A percentile compares a stretch with the other conserved stretches of the same genome.
Evolutionary conservation across 2,113 vertebrate species (phyloP).

Genomic region (Pampusana beccarii): DNA sequence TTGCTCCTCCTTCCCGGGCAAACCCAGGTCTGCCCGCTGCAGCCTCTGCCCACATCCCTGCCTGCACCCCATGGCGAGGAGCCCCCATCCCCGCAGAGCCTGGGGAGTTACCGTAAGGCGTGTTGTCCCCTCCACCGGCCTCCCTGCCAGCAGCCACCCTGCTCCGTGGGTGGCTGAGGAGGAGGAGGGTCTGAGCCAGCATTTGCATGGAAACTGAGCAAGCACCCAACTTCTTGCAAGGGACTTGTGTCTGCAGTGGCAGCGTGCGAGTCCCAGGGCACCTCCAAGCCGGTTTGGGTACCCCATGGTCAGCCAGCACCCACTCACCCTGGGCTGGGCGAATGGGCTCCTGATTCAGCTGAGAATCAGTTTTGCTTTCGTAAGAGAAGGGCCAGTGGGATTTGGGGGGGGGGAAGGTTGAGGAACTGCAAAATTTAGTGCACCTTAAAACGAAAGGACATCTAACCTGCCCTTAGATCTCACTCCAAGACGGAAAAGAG

Average conservation of each 20-base stretch:
- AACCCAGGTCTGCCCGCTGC: neutral
- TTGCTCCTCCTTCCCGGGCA: neutral
- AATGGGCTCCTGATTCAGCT: rapidly evolving
- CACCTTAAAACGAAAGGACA: slow-evolving; percentile 55
- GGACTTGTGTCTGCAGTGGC: neutral
- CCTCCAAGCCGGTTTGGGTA: neutral
- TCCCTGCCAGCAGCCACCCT: neutral
- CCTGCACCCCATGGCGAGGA: rapidly evolving
- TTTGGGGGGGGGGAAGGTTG: neutral
- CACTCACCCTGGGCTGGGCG: neutral
- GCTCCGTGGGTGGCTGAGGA: neutral
- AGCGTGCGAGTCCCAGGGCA: neutral
- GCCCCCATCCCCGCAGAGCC: neutral
- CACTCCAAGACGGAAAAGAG: slow-evolving; percentile 35
- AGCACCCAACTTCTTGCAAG: neutral
- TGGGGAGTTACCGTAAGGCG: rapidly evolving
- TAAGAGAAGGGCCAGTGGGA: neutral
- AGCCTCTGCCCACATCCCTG: neutral
- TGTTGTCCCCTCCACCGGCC: rapidly evolving
- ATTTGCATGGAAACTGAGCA: neutral
- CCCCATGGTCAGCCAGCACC: neutral
- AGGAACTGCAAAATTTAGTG: slow-evolving; percentile 35
- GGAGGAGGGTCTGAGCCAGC: neutral
- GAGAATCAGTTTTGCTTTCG: neutral
- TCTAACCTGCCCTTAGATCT: slow-evolving; percentile 47